Evolutionary conservation across 2,797 vertebrate genomes (phyloP).

Genomic region (Malurus splendens): DNA sequence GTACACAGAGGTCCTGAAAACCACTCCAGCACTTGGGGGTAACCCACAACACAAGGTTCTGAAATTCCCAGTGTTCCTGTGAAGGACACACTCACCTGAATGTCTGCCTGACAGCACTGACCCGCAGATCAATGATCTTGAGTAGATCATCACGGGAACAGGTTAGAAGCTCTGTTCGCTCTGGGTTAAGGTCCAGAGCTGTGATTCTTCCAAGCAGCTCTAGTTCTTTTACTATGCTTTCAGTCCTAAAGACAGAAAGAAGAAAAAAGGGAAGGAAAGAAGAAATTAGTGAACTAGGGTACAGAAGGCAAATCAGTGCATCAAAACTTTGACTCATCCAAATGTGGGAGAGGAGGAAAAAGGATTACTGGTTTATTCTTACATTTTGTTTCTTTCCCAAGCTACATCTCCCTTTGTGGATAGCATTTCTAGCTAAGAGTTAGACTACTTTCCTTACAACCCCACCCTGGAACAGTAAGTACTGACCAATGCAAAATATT

Average conservation of each 20-base stretch:
- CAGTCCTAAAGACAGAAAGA: conserved; percentile 72
- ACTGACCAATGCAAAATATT: background rate
- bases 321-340: background rate
- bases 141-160: conserved; percentile 93
- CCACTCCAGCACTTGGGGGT: background rate
- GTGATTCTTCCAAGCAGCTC: conserved; percentile 92
- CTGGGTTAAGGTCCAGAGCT: conserved; percentile 90
- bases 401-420: background rate
- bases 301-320: background rate
- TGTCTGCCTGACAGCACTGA: conserved; percentile 79
- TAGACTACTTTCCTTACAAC: background rate
- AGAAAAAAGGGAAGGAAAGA: background rate
- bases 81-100: conserved; percentile 76
- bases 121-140: conserved; percentile 90
- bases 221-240: conserved; percentile 87
- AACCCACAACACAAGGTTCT: background rate
- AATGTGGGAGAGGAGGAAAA: background rate
- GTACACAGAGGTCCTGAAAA: background rate
- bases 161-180: conserved; percentile 88
- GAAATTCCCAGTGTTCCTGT: background rate
- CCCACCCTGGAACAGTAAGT: background rate
- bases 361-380: background rate
- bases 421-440: background rate
- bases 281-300: background rate
- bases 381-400: background rate